Evolutionary conservation across 2,888 invertebrate species (phyloP), one percentile per base, ranked within the genome.

Genomic region (Bimastos eiseni): DNA sequence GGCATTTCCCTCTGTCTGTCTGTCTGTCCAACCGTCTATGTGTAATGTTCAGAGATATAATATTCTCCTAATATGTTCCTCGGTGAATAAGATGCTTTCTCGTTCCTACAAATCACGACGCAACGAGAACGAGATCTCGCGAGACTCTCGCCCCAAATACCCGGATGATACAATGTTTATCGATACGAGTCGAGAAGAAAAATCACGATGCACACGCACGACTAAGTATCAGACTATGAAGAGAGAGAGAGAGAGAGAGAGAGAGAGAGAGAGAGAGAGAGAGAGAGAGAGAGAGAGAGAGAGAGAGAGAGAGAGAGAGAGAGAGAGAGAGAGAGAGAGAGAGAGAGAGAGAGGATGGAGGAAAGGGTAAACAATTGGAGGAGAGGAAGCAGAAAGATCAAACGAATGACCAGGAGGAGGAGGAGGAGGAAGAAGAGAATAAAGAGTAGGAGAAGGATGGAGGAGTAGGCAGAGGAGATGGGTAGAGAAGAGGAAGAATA

Each of bases 141-240:
- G 70, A 70, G 70, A 70, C 70, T n/a, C 13, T 30, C 21, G 21
- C 70, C 8, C 70, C 30, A 70, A 70, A 70, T 70, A 70, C 70
- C 70, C 30, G 70, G 70, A 70, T 70, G 70, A 70, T 70, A n/a
- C 70, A 70, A 70, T 70, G 70, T 70, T 70, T 70, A 70, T 70
- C 70, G 70, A 70, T 70, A 70, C n/a, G 6, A 24, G 21, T 24
- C 49, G 49, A 44, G 2, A 15, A 49, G 24, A 49, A 11, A 49
- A 49, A 49, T 24, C 3, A 24, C 49, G 49, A 49, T 49, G 49
- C 49, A 24, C 49, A 49, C 4, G 24, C 24, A 49, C 49, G 13
- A 21, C 49, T 11, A 21, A 21, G 49, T 24, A 70, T n/a, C 24
- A 49, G 49, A 49, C 49, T 21, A 49, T 6, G 6, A 15, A 38